Evolutionary conservation across 1,140 invertebrate genomes (phyloP), one percentile per base, ranked within the genome.

Genomic region (Cyclargus thomasi): DNA sequence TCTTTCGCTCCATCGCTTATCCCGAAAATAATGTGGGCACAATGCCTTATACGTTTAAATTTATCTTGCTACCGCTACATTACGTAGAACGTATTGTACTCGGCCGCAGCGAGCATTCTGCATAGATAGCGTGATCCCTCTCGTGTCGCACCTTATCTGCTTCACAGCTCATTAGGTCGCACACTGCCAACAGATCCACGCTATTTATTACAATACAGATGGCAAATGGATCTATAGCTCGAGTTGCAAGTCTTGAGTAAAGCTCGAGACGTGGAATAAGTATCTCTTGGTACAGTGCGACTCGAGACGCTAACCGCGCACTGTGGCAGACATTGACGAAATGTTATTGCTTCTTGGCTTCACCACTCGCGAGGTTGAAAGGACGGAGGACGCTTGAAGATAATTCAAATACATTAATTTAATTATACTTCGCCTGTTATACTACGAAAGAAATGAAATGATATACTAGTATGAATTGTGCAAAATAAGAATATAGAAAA

Each of bases 131-230:
- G 81, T 80, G 79, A 87, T 85, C 79, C 80, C 78, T 79, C 80
- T 80, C 79, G 74, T 80, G 73, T 77, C 76, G 72, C 81, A 83
- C 84, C 82, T 90, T 91, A 91, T 91, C 90, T 86, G 65, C 75
- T 91, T 90, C 83, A 90, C 90, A 87, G 86, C 83, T 91, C 90
- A 91, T 91, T 91, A 90, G 83, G 77, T 81, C 77, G 67, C 76
- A 79, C 78, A 80, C 80, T 79, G 78, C 76, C 76, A 83, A 75
- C 81, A 90, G 81, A 88, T 87, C 82, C 83, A 74, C 78, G 71
- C 82, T 79, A 88, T 90, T 91, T 90, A 81, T 87, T 85, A 88
- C 88, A 91, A 90, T 91, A 88, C 81, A 82, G 70, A 77, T 83
- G 71, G 80, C 75, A 83, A 86, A 85, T 83, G 80, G 74, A 82